Conservation (phyloP, 92 coral and sea anemone genomes). For the Umimayanthus chanpuru region DNA sequence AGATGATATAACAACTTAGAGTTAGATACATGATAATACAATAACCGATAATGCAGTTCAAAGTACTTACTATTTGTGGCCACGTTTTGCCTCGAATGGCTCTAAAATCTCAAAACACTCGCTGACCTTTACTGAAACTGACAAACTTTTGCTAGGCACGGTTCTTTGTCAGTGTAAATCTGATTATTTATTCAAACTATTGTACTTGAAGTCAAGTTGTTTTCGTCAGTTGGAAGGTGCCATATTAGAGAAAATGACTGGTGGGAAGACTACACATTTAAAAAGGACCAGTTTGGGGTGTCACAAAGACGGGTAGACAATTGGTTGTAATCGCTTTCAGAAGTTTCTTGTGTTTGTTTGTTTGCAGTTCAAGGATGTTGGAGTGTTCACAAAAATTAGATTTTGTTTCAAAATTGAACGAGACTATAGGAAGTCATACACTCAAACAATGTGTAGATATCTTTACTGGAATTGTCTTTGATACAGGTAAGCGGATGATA, state of each 20-base stretch:
- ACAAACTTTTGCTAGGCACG: background rate
- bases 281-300: conserved; percentile 15
- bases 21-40: background rate
- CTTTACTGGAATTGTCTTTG: no score
- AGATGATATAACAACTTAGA: background rate
- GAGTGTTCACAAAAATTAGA: background rate
- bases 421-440: no score
- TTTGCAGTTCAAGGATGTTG: background rate
- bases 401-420: no score
- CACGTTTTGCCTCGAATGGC: background rate
- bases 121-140: background rate
- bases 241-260: conserved; percentile 4
- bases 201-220: conserved; percentile 30
- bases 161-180: conserved; percentile 11
- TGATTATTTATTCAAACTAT: conserved; percentile 23
- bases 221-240: conserved; percentile 26
- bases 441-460: no score
- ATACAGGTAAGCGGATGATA: no score
- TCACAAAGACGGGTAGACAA: background rate
- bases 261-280: background rate
- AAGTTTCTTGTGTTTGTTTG: background rate
- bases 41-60: background rate
- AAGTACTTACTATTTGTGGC: conserved; percentile 11
- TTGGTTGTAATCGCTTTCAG: background rate
- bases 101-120: background rate